phyloP scores from a whole-genome alignment of 2,888 invertebrate species.

The Chorisops tibialis region DNA sequence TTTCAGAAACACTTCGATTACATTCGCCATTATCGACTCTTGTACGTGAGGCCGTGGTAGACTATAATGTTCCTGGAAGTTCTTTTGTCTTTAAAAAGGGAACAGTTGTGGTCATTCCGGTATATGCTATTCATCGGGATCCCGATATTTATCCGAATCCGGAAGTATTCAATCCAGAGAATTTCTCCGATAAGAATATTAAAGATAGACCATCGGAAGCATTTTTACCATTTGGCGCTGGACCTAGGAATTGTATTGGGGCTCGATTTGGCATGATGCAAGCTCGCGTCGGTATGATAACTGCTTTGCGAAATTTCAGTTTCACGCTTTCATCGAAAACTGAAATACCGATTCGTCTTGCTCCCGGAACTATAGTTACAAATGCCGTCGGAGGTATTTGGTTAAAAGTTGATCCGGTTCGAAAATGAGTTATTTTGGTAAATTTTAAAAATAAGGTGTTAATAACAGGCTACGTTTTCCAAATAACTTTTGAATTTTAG shows the following conservation, averaged over 20 bases:
- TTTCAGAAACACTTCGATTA: slow-evolving; percentile 15
- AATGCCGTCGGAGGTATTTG: slow-evolving; percentile 8
- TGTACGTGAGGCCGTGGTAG: background rate
- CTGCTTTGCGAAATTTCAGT: background rate
- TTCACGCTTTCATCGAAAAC: background rate
- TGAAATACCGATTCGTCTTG: slow-evolving; percentile 3
- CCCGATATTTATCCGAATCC: too few species aligned
- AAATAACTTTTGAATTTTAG: too few species aligned
- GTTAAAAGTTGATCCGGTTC: slow-evolving; percentile 12
- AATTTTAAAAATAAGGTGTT: too few species aligned
- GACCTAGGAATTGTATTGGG: slow-evolving; percentile 26
- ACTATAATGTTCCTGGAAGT: slow-evolving; percentile 37
- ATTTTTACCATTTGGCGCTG: slow-evolving; percentile 24
- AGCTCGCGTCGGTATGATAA: background rate
- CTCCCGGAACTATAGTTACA: background rate
- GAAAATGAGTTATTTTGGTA: too few species aligned
- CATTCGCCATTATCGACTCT: slow-evolving; percentile 4
- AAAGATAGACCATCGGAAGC: slow-evolving; percentile 43
- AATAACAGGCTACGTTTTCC: too few species aligned
- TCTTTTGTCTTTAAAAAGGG: slow-evolving; percentile 52
- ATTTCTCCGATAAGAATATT: slow-evolving; percentile 56
- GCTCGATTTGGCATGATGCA: slow-evolving; percentile 25
- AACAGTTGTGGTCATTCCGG: slow-evolving; percentile 53
- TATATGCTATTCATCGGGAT: slow-evolving; percentile 57
- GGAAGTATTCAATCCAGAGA: slow-evolving; percentile 57